Evolutionary conservation across 1,140 invertebrate genomes (phyloP), one percentile per base, ranked within the genome.

Genomic region (Nasonia vitripennis): DNA sequence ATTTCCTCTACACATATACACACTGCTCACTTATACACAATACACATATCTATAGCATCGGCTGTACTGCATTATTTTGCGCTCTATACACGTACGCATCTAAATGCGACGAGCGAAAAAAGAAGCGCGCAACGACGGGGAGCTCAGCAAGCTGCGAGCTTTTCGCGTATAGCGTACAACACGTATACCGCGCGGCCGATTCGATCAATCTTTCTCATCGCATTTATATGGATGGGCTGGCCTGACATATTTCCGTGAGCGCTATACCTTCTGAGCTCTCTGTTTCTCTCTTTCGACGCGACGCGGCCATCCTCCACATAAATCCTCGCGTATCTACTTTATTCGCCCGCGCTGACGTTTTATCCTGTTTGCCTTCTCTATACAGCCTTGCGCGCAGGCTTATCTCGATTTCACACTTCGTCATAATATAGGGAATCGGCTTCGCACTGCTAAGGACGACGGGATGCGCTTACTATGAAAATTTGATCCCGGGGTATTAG

Each of bases 291-390:
- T 45, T 45, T 45, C 41, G 41, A n/a, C 20, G 20, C 55, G 55
- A 62, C 20, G 17, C 20, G 11, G 37, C 73, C 37, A 14, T 41
- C 37, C 37, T 75, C 73, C 17, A 6, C 34, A 75, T 75, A 75
- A 75, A 75, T 78, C 23, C 31, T 78, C 23, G 48, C 41, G 37
- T 78, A 48, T 62, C 77, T 78, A 75, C 73, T 75, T 75, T 75
- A 75, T 75, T n/a, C 45, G 55, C 55, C 17, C 3, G 55, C 55
- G 17, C 45, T 55, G 23, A 55, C 77, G 34, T 55, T 78, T 45
- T 55, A 34, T 51, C 45, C 37, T 2, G n/a, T n/a, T 78, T 31
- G 20, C 77, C n/a, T 45, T 9, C 77, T 55, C 77, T 12, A 9
- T 51, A 14, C 37, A 14, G 7, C 34, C n/a, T 7, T 17, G 12